phyloP scores from a whole-genome alignment of 2,888 invertebrate genomes.

The Eilema griseolum region DNA sequence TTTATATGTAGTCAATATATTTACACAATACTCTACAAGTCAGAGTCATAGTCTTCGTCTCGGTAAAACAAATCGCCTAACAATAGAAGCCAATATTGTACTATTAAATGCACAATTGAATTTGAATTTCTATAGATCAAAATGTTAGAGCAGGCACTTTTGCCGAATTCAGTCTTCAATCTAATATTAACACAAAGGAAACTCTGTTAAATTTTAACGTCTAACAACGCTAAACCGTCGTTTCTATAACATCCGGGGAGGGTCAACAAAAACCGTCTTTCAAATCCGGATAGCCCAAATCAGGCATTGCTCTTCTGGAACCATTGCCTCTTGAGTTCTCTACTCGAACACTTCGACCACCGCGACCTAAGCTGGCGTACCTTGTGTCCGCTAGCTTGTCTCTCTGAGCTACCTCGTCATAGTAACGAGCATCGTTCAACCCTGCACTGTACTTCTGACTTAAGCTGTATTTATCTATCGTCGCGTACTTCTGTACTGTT shows the following conservation, averaged over 20 bases:
- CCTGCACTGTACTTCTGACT: slow-evolving; percentile 86
- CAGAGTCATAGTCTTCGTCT: slow-evolving; percentile 49
- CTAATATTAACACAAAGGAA: slow-evolving; percentile 68
- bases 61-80: slow-evolving; percentile 46
- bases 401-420: slow-evolving; percentile 84
- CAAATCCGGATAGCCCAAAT: slow-evolving; percentile 86
- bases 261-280: slow-evolving; percentile 93
- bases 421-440: slow-evolving; percentile 84
- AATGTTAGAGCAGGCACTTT: slow-evolving; percentile 73
- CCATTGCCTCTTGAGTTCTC: slow-evolving; percentile 78
- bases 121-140: slow-evolving; percentile 61
- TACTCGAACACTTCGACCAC: slow-evolving; percentile 73
- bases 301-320: slow-evolving; percentile 80
- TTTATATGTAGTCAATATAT: slow-evolving; percentile 43
- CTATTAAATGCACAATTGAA: slow-evolving; percentile 32
- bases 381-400: slow-evolving; percentile 84
- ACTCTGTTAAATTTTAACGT: slow-evolving; percentile 54
- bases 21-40: slow-evolving; percentile 59
- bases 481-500: slow-evolving; percentile 85
- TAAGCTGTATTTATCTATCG: slow-evolving; percentile 85
- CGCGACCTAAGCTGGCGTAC: slow-evolving; percentile 83
- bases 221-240: slow-evolving; percentile 73
- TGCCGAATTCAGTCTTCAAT: slow-evolving; percentile 84
- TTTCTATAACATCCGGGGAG: slow-evolving; percentile 82
- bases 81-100: slow-evolving; percentile 44